Conservation (phyloP, 2,797 vertebrate species). For the Pangasius sanitwongsei region DNA sequence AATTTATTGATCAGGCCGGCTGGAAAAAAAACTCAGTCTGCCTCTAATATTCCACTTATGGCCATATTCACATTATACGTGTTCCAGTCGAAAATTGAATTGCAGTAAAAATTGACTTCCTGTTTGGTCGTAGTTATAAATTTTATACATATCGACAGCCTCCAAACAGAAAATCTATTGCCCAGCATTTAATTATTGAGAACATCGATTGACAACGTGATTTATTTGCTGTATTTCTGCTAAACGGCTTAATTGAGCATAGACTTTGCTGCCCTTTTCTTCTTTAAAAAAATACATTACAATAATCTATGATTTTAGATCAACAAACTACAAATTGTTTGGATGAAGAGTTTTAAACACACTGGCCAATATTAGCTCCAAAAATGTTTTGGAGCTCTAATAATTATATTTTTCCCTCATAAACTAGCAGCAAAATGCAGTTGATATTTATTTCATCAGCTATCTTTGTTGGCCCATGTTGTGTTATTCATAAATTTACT, state of each 20-base stretch:
- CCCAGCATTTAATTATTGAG: constrained; percentile 87
- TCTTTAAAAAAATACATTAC: constrained; percentile 20
- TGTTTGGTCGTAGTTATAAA: constrained; percentile 81
- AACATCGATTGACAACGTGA: constrained; percentile 82
- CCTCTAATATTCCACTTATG: constrained; percentile 63
- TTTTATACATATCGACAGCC: constrained; percentile 77
- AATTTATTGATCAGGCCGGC: constrained; percentile 70
- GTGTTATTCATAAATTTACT: background rate
- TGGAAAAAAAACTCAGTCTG: constrained; percentile 57
- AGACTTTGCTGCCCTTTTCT: constrained; percentile 41
- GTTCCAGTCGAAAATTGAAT: constrained; percentile 84
- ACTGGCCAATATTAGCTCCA: background rate
- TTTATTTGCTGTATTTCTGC: constrained; percentile 73
- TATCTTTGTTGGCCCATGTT: background rate
- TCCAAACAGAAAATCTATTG: constrained; percentile 80
- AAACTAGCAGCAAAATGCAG: background rate
- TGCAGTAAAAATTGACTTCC: constrained; percentile 87
- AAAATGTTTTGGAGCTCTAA: background rate
- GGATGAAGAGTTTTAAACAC: background rate
- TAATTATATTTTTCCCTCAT: background rate
- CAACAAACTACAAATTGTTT: constrained; percentile 3
- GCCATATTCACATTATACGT: constrained; percentile 80
- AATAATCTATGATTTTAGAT: constrained; percentile 12
- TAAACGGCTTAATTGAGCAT: constrained; percentile 77
- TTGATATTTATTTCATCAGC: background rate